A percentile compares a stretch with the other conserved stretches of the same genome.
These are phyloP conservation scores for Botia kubotai DNA, from an alignment of 2,797 vertebrate genomes.

Conservation along the genomic window DNA sequence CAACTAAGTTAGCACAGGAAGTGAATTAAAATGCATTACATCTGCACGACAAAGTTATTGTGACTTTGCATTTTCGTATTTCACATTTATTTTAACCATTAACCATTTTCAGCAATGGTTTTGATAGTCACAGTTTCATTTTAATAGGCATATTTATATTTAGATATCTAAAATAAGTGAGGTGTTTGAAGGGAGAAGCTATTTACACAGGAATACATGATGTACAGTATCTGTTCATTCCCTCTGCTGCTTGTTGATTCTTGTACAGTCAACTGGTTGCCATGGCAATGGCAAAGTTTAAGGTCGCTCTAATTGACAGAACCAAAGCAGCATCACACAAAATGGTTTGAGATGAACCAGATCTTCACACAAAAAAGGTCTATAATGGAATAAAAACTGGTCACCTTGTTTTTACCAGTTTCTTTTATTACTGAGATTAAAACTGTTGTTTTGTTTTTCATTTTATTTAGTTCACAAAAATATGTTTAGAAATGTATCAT, in stretches of 20 bases:
- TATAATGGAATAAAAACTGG: not conserved
- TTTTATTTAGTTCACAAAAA: too few species aligned
- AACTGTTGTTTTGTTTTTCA: too few species aligned
- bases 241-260: not conserved
- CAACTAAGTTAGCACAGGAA: not conserved
- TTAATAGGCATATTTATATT: not conserved
- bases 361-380: not conserved
- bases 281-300: not conserved
- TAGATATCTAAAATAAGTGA: not conserved
- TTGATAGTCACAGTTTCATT: not conserved
- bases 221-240: not conserved
- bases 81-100: too few species aligned
- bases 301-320: not conserved
- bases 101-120: not conserved
- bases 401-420: not conserved
- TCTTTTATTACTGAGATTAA: too few species aligned
- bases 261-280: not conserved
- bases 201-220: not conserved
- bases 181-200: not conserved
- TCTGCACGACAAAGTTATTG: not conserved
- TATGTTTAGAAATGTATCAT: too few species aligned
- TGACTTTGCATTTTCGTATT: not conserved
- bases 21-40: constrained; percentile 24
- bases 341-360: not conserved
- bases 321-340: not conserved